Conservation (phyloP, 2,888 invertebrate species). For the Diaperis boleti region DNA sequence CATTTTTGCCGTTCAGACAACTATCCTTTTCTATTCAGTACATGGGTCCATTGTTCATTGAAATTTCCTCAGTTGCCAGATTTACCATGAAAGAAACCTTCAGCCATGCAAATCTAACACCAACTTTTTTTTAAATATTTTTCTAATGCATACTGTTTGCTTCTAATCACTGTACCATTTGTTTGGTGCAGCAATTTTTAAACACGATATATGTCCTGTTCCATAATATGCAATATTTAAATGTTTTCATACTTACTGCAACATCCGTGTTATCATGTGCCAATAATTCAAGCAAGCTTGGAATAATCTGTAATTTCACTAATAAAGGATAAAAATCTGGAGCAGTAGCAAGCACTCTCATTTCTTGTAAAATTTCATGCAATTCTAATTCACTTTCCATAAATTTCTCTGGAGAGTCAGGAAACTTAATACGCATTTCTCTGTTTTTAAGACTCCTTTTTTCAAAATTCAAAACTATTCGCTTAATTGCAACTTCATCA, state of each 20-base stretch:
- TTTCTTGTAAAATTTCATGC: constrained; percentile 84
- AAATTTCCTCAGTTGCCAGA: too few species aligned
- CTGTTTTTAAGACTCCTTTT: constrained; percentile 94
- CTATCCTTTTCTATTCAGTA: too few species aligned
- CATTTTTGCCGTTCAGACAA: too few species aligned
- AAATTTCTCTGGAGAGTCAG: constrained; percentile 97
- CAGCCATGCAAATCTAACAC: too few species aligned
- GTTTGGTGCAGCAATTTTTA: too few species aligned
- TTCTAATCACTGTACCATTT: too few species aligned
- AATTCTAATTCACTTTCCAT: constrained; percentile 92
- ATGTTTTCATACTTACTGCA: constrained; percentile 60
- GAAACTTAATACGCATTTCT: constrained; percentile 98
- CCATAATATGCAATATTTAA: too few species aligned
- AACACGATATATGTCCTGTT: too few species aligned
- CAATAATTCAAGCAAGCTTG: constrained; percentile 91
- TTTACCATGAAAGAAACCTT: too few species aligned
- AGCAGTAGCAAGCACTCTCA: constrained; percentile 94
- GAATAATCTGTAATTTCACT: constrained; percentile 89
- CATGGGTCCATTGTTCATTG: too few species aligned
- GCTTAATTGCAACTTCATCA: constrained; percentile 89
- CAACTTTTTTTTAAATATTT: too few species aligned
- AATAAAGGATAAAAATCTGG: constrained; percentile 94
- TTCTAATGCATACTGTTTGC: too few species aligned
- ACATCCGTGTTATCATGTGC: constrained; percentile 98
- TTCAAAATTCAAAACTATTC: constrained; percentile 92